Base-by-base conservation (phyloP, 2,888 invertebrate species). In the Stenodema calcarata region DNA sequence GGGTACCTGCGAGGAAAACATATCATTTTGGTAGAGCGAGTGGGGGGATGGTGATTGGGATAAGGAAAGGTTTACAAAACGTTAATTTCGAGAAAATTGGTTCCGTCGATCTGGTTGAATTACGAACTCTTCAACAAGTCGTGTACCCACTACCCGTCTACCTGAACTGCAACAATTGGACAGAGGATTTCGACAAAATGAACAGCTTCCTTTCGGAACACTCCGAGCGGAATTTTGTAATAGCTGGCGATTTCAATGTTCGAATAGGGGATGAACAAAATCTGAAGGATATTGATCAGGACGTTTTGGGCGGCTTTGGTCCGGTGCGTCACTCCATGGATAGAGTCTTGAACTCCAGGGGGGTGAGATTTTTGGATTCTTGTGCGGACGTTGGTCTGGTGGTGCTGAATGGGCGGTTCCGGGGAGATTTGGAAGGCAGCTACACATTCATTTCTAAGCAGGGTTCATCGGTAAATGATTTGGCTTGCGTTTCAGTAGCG, bases 381-480 rank as follows among this genome's bases (percentile, higher is more conserved):
- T 62, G 54, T 30, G 54, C 62, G 42, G 70, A 75, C 28, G 23
- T 82, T 44, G 78, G 73, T 14, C 69, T 87, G 28, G 44, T 88
- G 14, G 30, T 85, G 14, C 80, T 88, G 50, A 88, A 88, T 80
- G 87, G 87, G 23, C 78, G 88, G 44, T 75, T 75, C 14, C 23
- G 16, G 18, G 81, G 87, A 14, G 87, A 88, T 75, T 54, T 3
- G 30, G 47, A 85, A 28, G 87, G 87, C 42, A 81, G 83, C 62
- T 87, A 41, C 23, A 88, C 87, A 23, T 88, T 69, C 78, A 70
- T 87, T 35, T 80, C 81, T 16, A 69, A 28, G 14, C 47, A 50
- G 70, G 87, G 86, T 30, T 79, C 73, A 1, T 87, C 87, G 35
- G 85, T 87, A 23, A 80, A 54, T 23, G 88, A 88, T 35, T 50